phyloP scores from a whole-genome alignment of 2,888 invertebrate species.

The Tenthredo livida region DNA sequence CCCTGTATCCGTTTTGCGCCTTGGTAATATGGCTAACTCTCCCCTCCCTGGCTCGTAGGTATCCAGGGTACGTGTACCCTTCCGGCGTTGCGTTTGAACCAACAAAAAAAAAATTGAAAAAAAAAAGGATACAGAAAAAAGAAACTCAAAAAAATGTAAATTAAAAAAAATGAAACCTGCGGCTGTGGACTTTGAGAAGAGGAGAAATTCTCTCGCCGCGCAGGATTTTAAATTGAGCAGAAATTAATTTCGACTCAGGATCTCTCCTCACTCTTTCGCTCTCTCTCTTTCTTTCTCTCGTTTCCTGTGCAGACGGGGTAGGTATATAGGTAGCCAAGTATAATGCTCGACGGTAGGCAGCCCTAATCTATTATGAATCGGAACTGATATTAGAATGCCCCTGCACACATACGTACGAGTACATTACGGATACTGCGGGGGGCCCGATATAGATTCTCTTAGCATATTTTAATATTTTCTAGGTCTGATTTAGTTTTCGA shows the following conservation, averaged over 20 bases:
- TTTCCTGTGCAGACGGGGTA: neutral
- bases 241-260: constrained; percentile 30
- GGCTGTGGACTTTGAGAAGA: neutral
- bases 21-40: constrained; percentile 46
- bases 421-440: constrained; percentile 67
- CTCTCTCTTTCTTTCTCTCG: neutral
- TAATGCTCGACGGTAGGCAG: constrained; percentile 32
- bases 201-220: neutral
- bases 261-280: neutral
- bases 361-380: constrained; percentile 69
- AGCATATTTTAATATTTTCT: constrained; percentile 70
- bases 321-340: constrained; percentile 4
- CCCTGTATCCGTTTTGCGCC: constrained; percentile 65
- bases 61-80: neutral
- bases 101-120: neutral
- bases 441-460: constrained; percentile 70
- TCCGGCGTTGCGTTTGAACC: neutral
- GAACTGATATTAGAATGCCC: constrained; percentile 70
- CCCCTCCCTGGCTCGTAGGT: neutral
- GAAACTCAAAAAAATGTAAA: neutral
- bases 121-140: neutral
- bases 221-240: neutral
- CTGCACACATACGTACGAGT: constrained; percentile 69
- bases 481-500: constrained; percentile 68
- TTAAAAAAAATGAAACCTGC: neutral